A percentile compares a stretch with the other conserved stretches of the same genome.
Conservation (phyloP, 2,797 vertebrate genomes). For the Sarcoramphus papa region DNA sequence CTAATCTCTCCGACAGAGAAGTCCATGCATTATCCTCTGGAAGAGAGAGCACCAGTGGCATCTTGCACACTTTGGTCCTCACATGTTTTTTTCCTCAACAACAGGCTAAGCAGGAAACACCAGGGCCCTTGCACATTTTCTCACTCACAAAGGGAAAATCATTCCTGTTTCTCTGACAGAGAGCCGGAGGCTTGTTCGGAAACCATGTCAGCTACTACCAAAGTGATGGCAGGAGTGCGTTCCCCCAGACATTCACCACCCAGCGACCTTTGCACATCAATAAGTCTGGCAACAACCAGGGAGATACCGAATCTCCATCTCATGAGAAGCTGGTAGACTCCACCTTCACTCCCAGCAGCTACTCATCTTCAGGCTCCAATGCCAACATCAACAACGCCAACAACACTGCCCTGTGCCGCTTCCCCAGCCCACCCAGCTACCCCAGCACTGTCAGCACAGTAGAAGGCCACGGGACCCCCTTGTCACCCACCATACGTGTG, state of each 20-base stretch:
- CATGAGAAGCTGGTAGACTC: constrained; percentile 97
- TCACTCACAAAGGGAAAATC: not conserved
- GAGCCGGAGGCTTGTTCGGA: constrained; percentile 91
- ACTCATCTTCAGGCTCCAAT: constrained; percentile 95
- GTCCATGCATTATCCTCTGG: not conserved
- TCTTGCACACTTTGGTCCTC: not conserved
- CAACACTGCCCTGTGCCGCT: constrained; percentile 89
- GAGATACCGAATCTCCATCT: constrained; percentile 89
- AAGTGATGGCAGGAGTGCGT: constrained; percentile 85
- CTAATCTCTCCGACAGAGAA: not conserved
- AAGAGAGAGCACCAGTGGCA: not conserved
- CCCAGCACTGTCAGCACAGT: constrained; percentile 84
- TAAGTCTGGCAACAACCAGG: constrained; percentile 87
- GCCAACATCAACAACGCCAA: constrained; percentile 99
- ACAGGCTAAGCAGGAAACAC: not conserved
- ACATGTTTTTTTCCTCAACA: not conserved
- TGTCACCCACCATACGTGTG: constrained; percentile 81
- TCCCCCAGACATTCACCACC: constrained; percentile 95
- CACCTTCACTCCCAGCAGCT: constrained; percentile 95
- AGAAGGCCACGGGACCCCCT: constrained; percentile 83
- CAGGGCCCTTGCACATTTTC: not conserved
- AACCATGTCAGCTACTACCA: constrained; percentile 97
- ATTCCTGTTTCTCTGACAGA: constrained; percentile 74
- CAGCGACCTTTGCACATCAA: constrained; percentile 96
- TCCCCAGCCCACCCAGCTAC: constrained; percentile 79